phyloP scores from a whole-genome alignment of 2,888 invertebrate genomes.

The Enchytraeus crypticus region DNA sequence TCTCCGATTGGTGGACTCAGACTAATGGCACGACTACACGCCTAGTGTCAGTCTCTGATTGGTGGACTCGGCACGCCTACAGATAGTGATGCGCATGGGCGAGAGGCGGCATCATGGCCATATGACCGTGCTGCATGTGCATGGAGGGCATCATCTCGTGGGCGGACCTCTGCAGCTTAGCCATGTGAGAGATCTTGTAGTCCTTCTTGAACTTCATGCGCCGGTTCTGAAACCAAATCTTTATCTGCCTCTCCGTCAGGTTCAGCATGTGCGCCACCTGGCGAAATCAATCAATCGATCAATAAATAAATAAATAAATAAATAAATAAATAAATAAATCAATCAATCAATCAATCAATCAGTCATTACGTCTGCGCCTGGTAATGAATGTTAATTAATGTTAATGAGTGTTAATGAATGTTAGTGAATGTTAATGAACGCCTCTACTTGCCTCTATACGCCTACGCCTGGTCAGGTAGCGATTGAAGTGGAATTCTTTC shows the following conservation, averaged over 20 bases:
- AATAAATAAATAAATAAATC: background rate
- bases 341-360: too few relatives aligned
- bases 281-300: background rate
- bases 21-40: too few relatives aligned
- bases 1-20: too few relatives aligned
- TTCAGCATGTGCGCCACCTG: slow-evolving; percentile 19
- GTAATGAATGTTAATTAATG: background rate
- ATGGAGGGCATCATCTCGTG: slow-evolving; percentile 13
- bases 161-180: slow-evolving; percentile 15
- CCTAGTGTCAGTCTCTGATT: too few relatives aligned
- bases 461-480: slow-evolving; percentile 68
- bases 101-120: slow-evolving; percentile 11
- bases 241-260: slow-evolving; percentile 18
- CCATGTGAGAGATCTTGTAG: slow-evolving; percentile 19
- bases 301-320: background rate
- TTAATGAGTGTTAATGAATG: too few relatives aligned
- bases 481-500: too few relatives aligned
- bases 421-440: too few relatives aligned
- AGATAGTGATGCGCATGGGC: slow-evolving; percentile 18
- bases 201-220: slow-evolving; percentile 21
- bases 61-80: slow-evolving; percentile 14
- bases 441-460: too few relatives aligned
- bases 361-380: background rate
- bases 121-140: too few relatives aligned
- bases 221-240: slow-evolving; percentile 18